Evolutionary conservation across 2,888 invertebrate genomes (phyloP).

Genomic region (Harpalus rufipes): DNA sequence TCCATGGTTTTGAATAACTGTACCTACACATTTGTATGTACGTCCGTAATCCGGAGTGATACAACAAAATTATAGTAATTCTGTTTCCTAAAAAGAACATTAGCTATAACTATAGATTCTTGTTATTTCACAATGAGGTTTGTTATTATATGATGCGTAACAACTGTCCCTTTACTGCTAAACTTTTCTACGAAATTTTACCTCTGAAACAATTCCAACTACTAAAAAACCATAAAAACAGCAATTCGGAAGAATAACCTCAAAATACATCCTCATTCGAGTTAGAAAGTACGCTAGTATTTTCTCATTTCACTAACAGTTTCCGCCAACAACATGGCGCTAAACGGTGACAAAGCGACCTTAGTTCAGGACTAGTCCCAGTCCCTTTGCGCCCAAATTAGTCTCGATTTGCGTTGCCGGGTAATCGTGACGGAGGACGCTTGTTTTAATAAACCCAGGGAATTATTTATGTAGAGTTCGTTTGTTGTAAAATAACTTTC

Average conservation of each 20-base stretch:
- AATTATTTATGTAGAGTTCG: conserved; percentile 17
- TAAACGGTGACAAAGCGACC: conserved; percentile 26
- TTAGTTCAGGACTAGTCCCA: neutral
- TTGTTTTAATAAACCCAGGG: conserved; percentile 14
- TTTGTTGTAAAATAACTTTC: conserved; percentile 38
- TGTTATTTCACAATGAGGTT: neutral
- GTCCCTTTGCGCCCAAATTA: conserved; percentile 11
- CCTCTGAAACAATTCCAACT: neutral
- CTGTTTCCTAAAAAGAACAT: neutral
- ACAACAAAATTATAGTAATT: neutral
- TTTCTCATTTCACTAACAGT: conserved; percentile 19
- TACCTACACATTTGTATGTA: too few species aligned
- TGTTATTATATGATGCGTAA: neutral
- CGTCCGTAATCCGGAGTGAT: too few species aligned
- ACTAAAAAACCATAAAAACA: neutral
- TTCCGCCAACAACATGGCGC: neutral
- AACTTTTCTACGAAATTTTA: neutral
- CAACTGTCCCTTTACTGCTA: neutral
- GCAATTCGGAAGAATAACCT: neutral
- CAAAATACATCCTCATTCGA: conserved; percentile 13
- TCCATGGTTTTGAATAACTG: too few species aligned
- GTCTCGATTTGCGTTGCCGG: conserved; percentile 9
- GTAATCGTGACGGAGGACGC: neutral
- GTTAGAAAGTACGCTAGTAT: conserved; percentile 7
- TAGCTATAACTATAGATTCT: neutral